A percentile compares a stretch with the other conserved stretches of the same genome.
Conservation (phyloP, 2,797 vertebrate genomes). For the Megaceryle alcyon region DNA sequence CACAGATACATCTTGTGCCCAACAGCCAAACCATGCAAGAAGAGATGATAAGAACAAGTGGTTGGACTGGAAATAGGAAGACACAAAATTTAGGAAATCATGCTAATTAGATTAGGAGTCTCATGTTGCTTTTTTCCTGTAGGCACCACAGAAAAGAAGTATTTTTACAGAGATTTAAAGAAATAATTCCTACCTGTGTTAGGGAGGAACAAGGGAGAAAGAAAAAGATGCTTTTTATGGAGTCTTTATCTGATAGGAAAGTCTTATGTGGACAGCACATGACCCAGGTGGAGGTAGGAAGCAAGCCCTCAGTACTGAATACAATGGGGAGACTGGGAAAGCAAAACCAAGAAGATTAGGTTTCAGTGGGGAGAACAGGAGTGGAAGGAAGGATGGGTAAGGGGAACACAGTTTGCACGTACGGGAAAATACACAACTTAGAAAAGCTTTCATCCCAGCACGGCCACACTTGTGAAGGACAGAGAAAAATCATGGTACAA, state of each 20-base stretch:
- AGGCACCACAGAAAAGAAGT: not conserved
- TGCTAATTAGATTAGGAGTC: not conserved
- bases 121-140: not conserved
- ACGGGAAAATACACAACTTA: not conserved
- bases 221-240: not conserved
- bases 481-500: not conserved
- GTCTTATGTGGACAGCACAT: not conserved
- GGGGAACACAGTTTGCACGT: accelerated
- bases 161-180: not conserved
- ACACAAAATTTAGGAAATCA: not conserved
- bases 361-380: not conserved
- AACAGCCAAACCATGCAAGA: not conserved
- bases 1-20: not conserved
- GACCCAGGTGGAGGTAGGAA: not conserved
- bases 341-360: accelerated
- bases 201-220: not conserved
- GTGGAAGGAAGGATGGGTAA: not conserved
- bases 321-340: not conserved
- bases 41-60: accelerated
- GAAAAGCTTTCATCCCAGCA: not conserved
- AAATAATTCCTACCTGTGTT: not conserved
- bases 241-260: not conserved
- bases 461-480: not conserved
- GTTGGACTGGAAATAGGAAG: not conserved
- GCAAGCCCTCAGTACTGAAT: not conserved